Percentiles rank a stretch among this genome's conserved stretches.
Evolutionary conservation across 2,888 invertebrate species (phyloP).

Genomic region (Metellina segmentata): DNA sequence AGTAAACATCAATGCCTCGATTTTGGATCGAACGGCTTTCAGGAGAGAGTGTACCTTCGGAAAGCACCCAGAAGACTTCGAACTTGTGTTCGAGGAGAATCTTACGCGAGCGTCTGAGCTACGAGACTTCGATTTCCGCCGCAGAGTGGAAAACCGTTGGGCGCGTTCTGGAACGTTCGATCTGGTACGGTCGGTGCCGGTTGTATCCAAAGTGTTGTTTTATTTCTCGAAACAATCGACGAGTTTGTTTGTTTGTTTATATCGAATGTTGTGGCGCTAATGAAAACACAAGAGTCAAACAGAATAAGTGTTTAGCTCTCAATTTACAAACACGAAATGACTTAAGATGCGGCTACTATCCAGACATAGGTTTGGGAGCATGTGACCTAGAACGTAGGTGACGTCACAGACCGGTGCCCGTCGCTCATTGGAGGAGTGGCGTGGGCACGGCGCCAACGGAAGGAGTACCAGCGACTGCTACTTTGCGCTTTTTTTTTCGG

Average conservation of each 20-base stretch:
- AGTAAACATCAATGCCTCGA: slow-evolving; percentile 53
- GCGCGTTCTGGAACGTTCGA: slow-evolving; percentile 10
- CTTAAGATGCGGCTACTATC: slow-evolving; percentile 6
- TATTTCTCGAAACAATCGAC: not conserved
- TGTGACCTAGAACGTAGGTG: slow-evolving; percentile 74
- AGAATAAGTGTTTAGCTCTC: not conserved
- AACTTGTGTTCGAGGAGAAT: not conserved
- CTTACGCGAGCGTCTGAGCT: not conserved
- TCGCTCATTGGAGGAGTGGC: slow-evolving; percentile 50
- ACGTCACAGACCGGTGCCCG: slow-evolving; percentile 56
- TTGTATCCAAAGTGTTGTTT: not conserved
- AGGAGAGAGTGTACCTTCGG: not conserved
- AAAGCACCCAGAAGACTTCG: not conserved
- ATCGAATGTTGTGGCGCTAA: slow-evolving; percentile 10
- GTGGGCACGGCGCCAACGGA: slow-evolving; percentile 72
- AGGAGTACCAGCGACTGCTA: slow-evolving; percentile 43
- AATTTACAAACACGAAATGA: slow-evolving; percentile 60
- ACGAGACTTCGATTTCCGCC: slow-evolving; percentile 21
- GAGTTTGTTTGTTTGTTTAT: slow-evolving; percentile 51
- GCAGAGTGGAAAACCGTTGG: slow-evolving; percentile 10
- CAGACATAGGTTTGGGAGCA: slow-evolving; percentile 38
- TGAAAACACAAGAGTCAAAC: slow-evolving; percentile 45
- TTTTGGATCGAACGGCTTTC: not conserved
- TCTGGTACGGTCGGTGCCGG: not conserved
- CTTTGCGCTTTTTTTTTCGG: slow-evolving; percentile 4